Conservation (phyloP, 2,113 vertebrate genomes). For the Dasyurus viverrinus region DNA sequence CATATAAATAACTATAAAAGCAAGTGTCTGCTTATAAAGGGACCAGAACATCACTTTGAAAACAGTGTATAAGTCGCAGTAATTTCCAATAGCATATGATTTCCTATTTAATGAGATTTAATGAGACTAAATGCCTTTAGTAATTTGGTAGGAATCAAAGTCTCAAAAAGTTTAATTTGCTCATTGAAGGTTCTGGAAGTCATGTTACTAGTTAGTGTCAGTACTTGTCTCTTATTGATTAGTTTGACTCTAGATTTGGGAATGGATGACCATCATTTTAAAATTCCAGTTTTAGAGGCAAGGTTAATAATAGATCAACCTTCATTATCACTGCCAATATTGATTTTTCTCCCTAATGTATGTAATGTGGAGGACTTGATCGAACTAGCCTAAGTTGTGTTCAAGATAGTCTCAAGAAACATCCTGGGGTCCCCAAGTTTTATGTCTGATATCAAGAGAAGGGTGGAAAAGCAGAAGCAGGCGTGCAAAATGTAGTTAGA, state of each 20-base stretch:
- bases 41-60: not conserved
- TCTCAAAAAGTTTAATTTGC: not conserved
- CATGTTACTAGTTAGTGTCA: not conserved
- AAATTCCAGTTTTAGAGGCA: conserved; percentile 5
- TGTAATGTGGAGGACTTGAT: conserved; percentile 46
- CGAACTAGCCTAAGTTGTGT: conserved; percentile 48
- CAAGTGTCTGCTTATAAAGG: not conserved
- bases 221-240: not conserved
- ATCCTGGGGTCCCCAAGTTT: not conserved
- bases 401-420: not conserved
- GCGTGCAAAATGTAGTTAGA: not conserved
- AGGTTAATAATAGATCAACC: not conserved
- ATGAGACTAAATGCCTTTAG: not conserved
- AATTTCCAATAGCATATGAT: not conserved
- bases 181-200: not conserved
- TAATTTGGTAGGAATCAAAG: not conserved
- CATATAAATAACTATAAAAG: not conserved
- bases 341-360: conserved; percentile 57
- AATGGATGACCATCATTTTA: conserved; percentile 45
- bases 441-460: not conserved
- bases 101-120: not conserved
- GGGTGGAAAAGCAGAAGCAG: not conserved
- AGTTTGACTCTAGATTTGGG: conserved; percentile 30
- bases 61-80: not conserved
- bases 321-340: conserved; percentile 54